These are phyloP conservation scores for Taphrorychus bicolor DNA, from an alignment of 2,888 invertebrate species.

Conservation along the genomic window DNA sequence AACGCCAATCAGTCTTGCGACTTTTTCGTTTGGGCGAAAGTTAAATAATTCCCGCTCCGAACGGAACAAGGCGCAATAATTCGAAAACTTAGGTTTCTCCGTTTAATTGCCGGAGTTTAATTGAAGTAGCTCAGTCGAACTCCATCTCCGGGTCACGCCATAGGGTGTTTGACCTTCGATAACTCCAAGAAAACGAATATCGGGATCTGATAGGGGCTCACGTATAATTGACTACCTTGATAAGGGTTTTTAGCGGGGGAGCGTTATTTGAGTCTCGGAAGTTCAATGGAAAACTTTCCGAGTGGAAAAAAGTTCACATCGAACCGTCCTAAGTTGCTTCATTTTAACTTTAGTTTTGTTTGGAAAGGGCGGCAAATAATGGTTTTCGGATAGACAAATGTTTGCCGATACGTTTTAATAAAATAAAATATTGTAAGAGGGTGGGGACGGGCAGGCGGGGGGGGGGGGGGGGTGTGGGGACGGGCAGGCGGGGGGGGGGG, in stretches of 20 bases:
- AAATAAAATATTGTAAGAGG: slow-evolving; percentile 6
- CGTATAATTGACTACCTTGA: slow-evolving; percentile 32
- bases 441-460: too few species aligned
- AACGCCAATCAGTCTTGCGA: not conserved
- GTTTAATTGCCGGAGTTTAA: slow-evolving; percentile 41
- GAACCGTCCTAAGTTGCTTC: not conserved
- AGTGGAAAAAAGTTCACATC: not conserved
- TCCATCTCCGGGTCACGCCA: slow-evolving; percentile 47
- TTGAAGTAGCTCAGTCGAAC: slow-evolving; percentile 50
- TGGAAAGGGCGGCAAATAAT: not conserved
- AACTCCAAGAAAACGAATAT: slow-evolving; percentile 33
- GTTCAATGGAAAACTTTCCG: not conserved
- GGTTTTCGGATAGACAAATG: not conserved
- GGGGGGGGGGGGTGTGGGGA: too few species aligned
- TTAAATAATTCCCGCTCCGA: not conserved
- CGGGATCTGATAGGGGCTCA: slow-evolving; percentile 22
- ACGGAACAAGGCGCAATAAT: not conserved
- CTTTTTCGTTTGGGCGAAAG: not conserved
- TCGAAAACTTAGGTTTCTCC: slow-evolving; percentile 8
- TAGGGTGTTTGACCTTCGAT: slow-evolving; percentile 47
- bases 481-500: too few species aligned
- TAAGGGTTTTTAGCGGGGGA: slow-evolving; percentile 18
- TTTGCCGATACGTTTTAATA: not conserved
- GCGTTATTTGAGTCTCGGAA: not conserved
- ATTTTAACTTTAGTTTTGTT: not conserved